Evolutionary conservation across 2,797 vertebrate species (phyloP).

Genomic region (Hybognathus amarus): DNA sequence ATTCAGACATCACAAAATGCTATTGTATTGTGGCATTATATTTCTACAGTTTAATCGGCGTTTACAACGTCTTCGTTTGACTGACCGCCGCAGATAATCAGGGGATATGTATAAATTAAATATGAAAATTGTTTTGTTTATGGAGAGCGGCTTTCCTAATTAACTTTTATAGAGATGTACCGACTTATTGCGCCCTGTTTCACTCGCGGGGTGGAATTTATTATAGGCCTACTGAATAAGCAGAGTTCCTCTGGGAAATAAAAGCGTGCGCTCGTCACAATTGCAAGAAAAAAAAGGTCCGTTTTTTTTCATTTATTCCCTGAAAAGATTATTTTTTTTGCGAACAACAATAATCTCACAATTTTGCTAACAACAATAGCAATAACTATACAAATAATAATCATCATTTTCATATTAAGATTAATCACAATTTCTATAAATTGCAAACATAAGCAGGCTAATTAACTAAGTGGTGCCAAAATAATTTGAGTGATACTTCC

Average conservation of each 20-base stretch:
- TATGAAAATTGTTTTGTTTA: constrained; percentile 52
- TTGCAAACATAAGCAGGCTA: background rate
- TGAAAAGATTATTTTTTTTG: background rate
- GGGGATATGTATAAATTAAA: constrained; percentile 26
- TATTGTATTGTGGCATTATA: constrained; percentile 65
- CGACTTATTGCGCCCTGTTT: constrained; percentile 52
- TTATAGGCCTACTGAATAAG: constrained; percentile 44
- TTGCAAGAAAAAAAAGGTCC: constrained; percentile 24
- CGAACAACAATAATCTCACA: background rate
- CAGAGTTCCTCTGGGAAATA: constrained; percentile 53
- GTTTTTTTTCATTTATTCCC: background rate
- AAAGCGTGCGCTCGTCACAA: constrained; percentile 33
- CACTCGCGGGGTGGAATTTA: constrained; percentile 52
- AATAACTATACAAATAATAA: constrained; percentile 38
- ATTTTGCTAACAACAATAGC: constrained; percentile 37
- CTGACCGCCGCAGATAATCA: constrained; percentile 27
- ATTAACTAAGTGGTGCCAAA: background rate
- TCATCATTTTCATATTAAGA: background rate
- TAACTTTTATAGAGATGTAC: constrained; percentile 55
- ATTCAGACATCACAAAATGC: constrained; percentile 71
- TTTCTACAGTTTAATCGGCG: constrained; percentile 60
- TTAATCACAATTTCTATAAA: background rate
- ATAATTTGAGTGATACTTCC: background rate
- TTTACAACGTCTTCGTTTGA: constrained; percentile 51
- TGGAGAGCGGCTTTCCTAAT: constrained; percentile 50